These are phyloP conservation scores for Panopea generosa DNA, from an alignment of 2,888 invertebrate genomes.

Conservation along the genomic window DNA sequence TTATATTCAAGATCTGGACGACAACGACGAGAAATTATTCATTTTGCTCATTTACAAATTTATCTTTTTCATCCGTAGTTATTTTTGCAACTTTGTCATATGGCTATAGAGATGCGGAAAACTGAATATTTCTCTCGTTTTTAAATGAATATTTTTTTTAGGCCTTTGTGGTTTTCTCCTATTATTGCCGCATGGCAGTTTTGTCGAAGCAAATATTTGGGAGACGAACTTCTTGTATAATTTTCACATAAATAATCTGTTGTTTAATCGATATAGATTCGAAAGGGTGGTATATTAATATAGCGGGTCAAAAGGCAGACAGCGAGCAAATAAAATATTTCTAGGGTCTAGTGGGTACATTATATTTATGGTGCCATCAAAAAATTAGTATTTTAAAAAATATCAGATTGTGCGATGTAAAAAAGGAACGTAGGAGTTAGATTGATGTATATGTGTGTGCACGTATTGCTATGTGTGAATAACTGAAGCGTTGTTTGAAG, in stretches of 20 bases:
- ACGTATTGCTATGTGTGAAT: too few relatives aligned
- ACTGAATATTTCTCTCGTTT: too few relatives aligned
- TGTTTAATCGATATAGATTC: conserved; percentile 27
- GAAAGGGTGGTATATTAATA: conserved; percentile 35
- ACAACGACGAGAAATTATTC: conserved; percentile 35
- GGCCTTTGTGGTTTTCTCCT: not conserved
- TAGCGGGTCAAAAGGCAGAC: conserved; percentile 29
- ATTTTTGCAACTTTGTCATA: too few relatives aligned
- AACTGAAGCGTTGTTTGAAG: too few relatives aligned
- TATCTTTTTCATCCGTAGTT: conserved; percentile 1
- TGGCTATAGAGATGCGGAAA: not conserved
- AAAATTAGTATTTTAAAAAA: not conserved
- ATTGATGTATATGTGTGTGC: conserved; percentile 1
- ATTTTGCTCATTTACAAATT: conserved; percentile 24
- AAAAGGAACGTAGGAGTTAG: too few relatives aligned
- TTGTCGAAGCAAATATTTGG: not conserved
- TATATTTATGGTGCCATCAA: conserved; percentile 33
- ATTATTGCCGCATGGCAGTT: too few relatives aligned
- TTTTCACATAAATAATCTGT: conserved; percentile 53
- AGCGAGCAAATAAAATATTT: conserved; percentile 23
- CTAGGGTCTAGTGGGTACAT: conserved; percentile 22
- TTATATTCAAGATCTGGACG: conserved; percentile 10
- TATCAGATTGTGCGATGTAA: too few relatives aligned
- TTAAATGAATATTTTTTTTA: not conserved
- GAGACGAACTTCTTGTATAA: conserved; percentile 30